A percentile compares a stretch with the other conserved stretches of the same genome.
Evolutionary conservation across 2,113 vertebrate genomes (phyloP).

Genomic region (Zosterops japonicus): DNA sequence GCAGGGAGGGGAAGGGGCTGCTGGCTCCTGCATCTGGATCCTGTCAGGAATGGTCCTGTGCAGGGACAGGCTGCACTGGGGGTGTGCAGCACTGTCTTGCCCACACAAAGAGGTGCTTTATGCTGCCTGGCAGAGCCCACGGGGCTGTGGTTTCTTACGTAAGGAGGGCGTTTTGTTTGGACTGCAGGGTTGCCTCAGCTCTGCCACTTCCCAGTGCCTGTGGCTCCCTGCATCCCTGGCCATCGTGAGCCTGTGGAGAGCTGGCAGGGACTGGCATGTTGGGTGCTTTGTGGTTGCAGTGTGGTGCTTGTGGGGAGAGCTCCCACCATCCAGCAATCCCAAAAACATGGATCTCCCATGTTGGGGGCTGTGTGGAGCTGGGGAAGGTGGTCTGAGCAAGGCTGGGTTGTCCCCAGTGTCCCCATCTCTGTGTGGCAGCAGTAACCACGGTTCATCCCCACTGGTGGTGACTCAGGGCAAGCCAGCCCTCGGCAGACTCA

Average conservation of each 20-base stretch:
- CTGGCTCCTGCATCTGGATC: slow-evolving; percentile 59
- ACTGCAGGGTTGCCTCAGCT: slow-evolving; percentile 23
- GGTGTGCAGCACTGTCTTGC: neutral
- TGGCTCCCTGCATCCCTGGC: neutral
- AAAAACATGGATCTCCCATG: accelerated
- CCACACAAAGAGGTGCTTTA: slow-evolving; percentile 74
- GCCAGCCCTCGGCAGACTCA: neutral
- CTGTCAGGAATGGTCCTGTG: slow-evolving; percentile 26
- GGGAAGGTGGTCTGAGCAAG: neutral
- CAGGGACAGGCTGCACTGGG: slow-evolving; percentile 19
- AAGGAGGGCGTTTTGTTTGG: slow-evolving; percentile 73
- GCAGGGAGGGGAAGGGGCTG: neutral
- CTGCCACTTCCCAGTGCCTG: slow-evolving; percentile 41
- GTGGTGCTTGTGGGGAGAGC: neutral
- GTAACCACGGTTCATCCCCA: accelerated
- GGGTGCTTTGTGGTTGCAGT: neutral
- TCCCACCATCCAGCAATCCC: accelerated
- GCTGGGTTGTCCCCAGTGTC: neutral
- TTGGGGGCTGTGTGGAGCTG: accelerated
- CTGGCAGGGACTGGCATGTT: accelerated
- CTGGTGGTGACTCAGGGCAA: accelerated
- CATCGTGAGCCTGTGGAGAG: neutral
- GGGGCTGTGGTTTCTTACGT: slow-evolving; percentile 75
- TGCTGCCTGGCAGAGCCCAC: slow-evolving; percentile 66
- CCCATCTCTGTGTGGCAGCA: neutral